Conservation (phyloP, 35 echinoderm and acorn worm species). For the Stichopus chloronotus region DNA sequence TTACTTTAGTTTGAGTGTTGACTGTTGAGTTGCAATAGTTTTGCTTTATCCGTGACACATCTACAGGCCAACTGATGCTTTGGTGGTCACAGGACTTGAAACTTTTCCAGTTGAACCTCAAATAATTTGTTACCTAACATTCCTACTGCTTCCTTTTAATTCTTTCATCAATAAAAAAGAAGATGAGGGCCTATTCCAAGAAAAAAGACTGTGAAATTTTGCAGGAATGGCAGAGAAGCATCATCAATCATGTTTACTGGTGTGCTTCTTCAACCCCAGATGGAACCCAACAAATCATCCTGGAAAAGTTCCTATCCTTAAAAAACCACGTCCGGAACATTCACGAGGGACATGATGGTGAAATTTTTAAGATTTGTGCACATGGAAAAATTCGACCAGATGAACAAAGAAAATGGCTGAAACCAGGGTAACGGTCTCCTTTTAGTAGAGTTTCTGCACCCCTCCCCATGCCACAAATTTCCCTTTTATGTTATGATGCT, state of each 20-base stretch:
- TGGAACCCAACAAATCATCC: slow-evolving; percentile 20
- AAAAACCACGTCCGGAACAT: slow-evolving; percentile 50
- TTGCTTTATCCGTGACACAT: no score
- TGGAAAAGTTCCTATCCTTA: slow-evolving; percentile 35
- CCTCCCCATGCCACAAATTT: no score
- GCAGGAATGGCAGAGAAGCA: slow-evolving; percentile 29
- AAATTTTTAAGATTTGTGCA: not conserved
- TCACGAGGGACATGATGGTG: slow-evolving; percentile 37
- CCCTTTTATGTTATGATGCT: no score
- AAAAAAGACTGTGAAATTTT: slow-evolving; percentile 7
- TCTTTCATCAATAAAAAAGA: not conserved
- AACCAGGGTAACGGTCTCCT: not conserved
- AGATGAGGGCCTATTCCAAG: not conserved
- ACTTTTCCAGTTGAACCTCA: no score
- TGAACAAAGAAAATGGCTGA: not conserved
- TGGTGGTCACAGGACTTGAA: no score
- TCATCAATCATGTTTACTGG: slow-evolving; percentile 53
- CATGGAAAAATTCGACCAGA: not conserved
- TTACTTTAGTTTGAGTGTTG: no score
- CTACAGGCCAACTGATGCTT: no score
- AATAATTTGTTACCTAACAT: no score
- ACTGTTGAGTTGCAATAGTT: no score
- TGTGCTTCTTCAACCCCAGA: slow-evolving; percentile 7
- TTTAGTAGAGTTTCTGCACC: no score
- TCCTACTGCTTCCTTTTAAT: no score